A percentile compares a stretch with the other conserved stretches of the same genome.
These are phyloP conservation scores for Nibea albiflora DNA, from an alignment of 2,113 vertebrate genomes.

Conservation along the genomic window DNA sequence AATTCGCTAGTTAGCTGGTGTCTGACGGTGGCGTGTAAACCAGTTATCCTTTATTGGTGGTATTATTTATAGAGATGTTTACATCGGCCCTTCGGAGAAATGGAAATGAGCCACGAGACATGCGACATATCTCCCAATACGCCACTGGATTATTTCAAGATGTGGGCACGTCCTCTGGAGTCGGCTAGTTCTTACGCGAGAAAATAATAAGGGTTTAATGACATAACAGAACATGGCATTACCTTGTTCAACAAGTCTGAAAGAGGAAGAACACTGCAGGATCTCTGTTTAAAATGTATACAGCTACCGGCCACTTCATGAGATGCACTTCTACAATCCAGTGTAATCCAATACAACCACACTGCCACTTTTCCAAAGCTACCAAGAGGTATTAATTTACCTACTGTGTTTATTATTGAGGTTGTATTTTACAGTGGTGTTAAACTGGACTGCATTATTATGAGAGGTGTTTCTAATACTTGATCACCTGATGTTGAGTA, in stretches of 20 bases:
- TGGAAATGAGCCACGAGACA: slow-evolving; percentile 13
- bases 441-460: too few species aligned
- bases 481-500: not conserved
- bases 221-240: slow-evolving; percentile 1
- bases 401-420: too few species aligned
- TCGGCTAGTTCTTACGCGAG: not conserved
- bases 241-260: not conserved
- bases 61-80: slow-evolving; percentile 38
- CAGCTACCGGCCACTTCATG: too few species aligned
- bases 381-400: too few species aligned
- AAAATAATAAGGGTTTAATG: not conserved
- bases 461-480: too few species aligned
- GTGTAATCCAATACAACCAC: too few species aligned
- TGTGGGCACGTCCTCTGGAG: slow-evolving; percentile 1
- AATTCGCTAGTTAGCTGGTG: not conserved
- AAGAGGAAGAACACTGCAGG: not conserved
- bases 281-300: too few species aligned
- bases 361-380: too few species aligned
- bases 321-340: too few species aligned
- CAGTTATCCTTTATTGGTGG: not conserved
- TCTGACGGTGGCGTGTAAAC: not conserved
- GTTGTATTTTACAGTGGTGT: too few species aligned
- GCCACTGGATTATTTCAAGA: slow-evolving; percentile 29
- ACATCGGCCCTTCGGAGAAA: slow-evolving; percentile 17
- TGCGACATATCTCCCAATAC: not conserved